Evolutionary conservation across 2,113 vertebrate genomes (phyloP), one percentile per base, ranked within the genome.

Genomic region (Regulus satrapa): DNA sequence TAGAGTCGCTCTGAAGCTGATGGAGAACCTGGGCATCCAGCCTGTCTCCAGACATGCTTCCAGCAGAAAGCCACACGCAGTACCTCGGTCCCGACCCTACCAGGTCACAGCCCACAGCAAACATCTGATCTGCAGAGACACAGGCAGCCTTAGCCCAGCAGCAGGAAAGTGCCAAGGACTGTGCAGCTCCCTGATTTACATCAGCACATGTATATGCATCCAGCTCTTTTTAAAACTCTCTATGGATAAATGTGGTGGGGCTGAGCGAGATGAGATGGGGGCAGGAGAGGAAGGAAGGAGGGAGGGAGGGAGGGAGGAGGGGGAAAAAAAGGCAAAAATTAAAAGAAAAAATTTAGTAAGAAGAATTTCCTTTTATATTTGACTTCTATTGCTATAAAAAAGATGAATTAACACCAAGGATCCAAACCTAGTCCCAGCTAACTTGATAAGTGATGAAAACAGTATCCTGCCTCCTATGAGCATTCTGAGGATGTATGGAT

Each of bases 291-390:
- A 5, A 54, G 10, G 40, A 14, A 40, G 40, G 40, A 14, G 20
- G 45, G 10, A 19, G 10, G 40, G 34, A 5, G 29, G 13, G 16
- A 2, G 7, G 10, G 21, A 9, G n/a, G n/a, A 16, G 4, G 0
- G 7, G 18, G 8, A 9, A 3, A 18, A 17, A 32, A 9, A 32
- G 10, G 1, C 2, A 68, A 31, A 31, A 41, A 10, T 2, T 14
- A 26, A 64, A 64, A 5, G 41, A 6, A 24, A 5, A 51, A 18
- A 14, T 46, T 32, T 48, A n/a, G 43, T 38, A 86, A 24, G 10
- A 66, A 74, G n/a, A 5, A 28, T 66, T 62, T 71, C 20, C 19
- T 28, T 23, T 54, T 8, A 38, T 10, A 9, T 10, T 10, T 78
- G 5, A 14, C 34, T 66, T 61, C 29, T 52, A 18, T 41, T 54